These are phyloP conservation scores for Eulacestoma nigropectus DNA, from an alignment of 2,113 vertebrate genomes.

Conservation along the genomic window DNA sequence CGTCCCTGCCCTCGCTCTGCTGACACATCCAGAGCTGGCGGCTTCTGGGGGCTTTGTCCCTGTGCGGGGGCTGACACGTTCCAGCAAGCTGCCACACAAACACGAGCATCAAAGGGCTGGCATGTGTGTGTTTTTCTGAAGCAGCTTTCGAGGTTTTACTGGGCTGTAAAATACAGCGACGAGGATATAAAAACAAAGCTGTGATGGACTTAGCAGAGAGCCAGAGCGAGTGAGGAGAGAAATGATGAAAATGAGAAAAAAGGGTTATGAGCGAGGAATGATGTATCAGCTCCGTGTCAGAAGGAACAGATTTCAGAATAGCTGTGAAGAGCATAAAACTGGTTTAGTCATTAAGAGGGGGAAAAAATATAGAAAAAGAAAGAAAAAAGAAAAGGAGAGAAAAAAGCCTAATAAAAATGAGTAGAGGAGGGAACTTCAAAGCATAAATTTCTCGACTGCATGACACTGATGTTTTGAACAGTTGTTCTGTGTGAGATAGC, in stretches of 20 bases:
- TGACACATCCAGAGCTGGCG: neutral
- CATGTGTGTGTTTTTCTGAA: neutral
- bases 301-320: constrained; percentile 45
- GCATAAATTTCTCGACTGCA: neutral
- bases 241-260: constrained; percentile 9
- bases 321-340: constrained; percentile 55
- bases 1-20: neutral
- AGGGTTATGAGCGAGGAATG: neutral
- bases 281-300: constrained; percentile 38
- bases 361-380: neutral
- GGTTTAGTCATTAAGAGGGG: constrained; percentile 41
- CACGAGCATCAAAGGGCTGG: constrained; percentile 46
- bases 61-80: neutral
- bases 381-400: neutral
- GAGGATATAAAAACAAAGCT: constrained; percentile 63
- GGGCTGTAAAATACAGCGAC: constrained; percentile 20
- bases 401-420: constrained; percentile 22
- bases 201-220: constrained; percentile 68
- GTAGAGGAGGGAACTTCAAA: constrained; percentile 62
- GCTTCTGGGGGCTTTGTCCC: neutral
- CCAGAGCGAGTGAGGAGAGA: constrained; percentile 41
- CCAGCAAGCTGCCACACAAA: constrained; percentile 24
- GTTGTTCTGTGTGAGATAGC: constrained; percentile 59
- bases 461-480: constrained; percentile 67
- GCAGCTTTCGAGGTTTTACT: constrained; percentile 58